Conservation (phyloP, 2,888 invertebrate species). For the Rhamphomyia laevipes region DNA sequence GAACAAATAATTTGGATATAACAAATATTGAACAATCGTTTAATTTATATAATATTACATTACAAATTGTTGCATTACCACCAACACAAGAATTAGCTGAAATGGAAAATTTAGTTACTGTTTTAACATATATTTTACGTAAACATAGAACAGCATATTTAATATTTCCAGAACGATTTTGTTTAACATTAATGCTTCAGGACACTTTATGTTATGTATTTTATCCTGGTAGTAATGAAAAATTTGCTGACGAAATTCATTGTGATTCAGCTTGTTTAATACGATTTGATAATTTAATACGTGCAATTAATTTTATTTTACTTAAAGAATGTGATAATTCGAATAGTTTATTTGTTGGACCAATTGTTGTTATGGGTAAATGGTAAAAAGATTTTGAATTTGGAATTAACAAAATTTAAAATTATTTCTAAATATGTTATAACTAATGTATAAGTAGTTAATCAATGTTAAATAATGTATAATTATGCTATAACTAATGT, state of each 20-base stretch:
- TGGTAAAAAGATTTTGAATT: neutral
- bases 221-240: conserved; percentile 8
- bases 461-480: too few relatives aligned
- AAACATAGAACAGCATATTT: conserved; percentile 14
- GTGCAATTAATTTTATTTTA: neutral
- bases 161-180: conserved; percentile 6
- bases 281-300: conserved; percentile 5
- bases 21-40: conserved; percentile 12
- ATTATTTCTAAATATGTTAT: too few relatives aligned
- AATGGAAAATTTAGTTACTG: conserved; percentile 9
- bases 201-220: conserved; percentile 8
- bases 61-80: conserved; percentile 10
- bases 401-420: too few relatives aligned
- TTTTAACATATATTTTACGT: conserved; percentile 10
- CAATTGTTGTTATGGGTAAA: neutral
- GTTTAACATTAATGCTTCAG: conserved; percentile 10
- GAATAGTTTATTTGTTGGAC: too few relatives aligned
- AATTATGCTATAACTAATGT: too few relatives aligned
- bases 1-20: conserved; percentile 9
- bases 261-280: conserved; percentile 8
- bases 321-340: neutral
- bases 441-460: too few relatives aligned
- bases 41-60: conserved; percentile 4
- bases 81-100: conserved; percentile 5
- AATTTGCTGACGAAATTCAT: neutral